These are phyloP conservation scores for Lochmaea crataegi DNA, from an alignment of 2,888 invertebrate species.

Conservation along the genomic window DNA sequence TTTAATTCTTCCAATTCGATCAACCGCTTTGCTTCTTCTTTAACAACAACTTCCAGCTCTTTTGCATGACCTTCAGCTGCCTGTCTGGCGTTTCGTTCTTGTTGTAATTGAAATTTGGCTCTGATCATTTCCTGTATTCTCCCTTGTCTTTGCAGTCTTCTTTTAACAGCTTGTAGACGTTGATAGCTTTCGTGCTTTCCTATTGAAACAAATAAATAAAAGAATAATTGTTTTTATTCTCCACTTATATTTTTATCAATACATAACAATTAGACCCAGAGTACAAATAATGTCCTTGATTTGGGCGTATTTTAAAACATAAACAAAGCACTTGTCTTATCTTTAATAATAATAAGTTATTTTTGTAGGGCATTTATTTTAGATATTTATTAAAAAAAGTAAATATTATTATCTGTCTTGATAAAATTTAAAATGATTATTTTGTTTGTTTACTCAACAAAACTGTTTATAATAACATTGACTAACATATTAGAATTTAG, in stretches of 20 bases:
- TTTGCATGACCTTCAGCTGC: constrained; percentile 72
- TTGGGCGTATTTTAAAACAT: constrained; percentile 2
- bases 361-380: no score
- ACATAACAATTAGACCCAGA: no score
- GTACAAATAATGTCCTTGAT: no score
- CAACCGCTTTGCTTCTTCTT: constrained; percentile 78
- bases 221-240: no score
- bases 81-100: constrained; percentile 73
- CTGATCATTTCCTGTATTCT: constrained; percentile 71
- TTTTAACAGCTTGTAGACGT: constrained; percentile 69
- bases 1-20: constrained; percentile 80
- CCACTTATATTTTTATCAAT: no score
- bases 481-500: no score
- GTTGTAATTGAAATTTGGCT: constrained; percentile 73
- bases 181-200: constrained; percentile 77
- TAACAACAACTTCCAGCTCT: constrained; percentile 76
- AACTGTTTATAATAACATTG: no score
- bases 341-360: not conserved
- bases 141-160: constrained; percentile 68
- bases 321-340: not conserved
- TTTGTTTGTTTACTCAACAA: no score
- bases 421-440: no score
- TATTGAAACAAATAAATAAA: constrained; percentile 47
- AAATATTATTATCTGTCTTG: no score
- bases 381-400: no score